Evolutionary conservation across 2,888 invertebrate species (phyloP).

Genomic region (Automeris io): DNA sequence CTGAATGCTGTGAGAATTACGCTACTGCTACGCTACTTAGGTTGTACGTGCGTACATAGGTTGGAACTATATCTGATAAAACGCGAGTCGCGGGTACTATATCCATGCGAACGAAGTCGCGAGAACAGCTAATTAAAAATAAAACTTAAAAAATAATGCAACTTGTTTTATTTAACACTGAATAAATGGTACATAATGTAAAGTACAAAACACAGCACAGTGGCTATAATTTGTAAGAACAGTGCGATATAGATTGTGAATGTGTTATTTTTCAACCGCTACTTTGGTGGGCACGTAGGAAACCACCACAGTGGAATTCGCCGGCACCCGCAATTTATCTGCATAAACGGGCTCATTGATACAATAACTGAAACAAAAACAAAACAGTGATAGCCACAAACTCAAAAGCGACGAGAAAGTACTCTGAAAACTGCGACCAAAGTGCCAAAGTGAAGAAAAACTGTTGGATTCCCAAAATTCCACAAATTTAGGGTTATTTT

Average conservation of each 20-base stretch:
- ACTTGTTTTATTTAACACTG: neutral
- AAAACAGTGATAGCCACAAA: no score
- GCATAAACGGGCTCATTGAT: conserved; percentile 49
- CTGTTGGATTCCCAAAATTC: no score
- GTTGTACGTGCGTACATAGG: no score
- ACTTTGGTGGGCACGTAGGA: conserved; percentile 80
- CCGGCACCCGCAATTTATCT: conserved; percentile 75
- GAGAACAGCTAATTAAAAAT: neutral
- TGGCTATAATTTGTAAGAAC: neutral
- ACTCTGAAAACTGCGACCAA: no score
- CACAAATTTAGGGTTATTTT: no score
- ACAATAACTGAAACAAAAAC: conserved; percentile 72
- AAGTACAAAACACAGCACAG: conserved; percentile 12
- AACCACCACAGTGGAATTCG: conserved; percentile 80
- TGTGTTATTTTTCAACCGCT: conserved; percentile 25
- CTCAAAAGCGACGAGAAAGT: no score
- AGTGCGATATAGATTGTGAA: neutral
- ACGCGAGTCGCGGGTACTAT: no score
- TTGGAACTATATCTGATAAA: no score
- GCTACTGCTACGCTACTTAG: no score
- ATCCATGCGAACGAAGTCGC: no score
- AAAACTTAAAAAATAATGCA: neutral
- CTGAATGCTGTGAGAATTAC: no score
- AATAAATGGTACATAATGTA: neutral
- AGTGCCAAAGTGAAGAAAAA: no score